These are phyloP conservation scores for Thermophis baileyi DNA, from an alignment of 2,113 vertebrate species.

Conservation along the genomic window DNA sequence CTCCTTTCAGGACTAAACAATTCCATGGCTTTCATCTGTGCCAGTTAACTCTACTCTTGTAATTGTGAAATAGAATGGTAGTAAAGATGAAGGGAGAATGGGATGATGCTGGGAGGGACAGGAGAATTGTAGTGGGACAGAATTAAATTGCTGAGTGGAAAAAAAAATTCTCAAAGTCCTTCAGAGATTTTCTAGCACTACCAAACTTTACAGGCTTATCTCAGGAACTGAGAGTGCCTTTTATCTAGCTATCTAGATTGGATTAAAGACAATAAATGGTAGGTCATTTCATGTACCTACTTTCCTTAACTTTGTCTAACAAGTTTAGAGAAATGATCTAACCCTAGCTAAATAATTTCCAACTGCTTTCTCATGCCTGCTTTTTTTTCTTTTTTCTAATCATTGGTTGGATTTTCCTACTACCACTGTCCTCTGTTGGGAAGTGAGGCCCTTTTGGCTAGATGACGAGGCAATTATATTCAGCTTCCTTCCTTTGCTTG, in stretches of 20 bases:
- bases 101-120: neutral
- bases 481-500: neutral
- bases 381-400: neutral
- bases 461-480: neutral
- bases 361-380: neutral
- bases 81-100: neutral
- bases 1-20: neutral
- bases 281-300: neutral
- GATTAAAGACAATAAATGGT: neutral
- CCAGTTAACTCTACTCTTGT: neutral
- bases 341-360: neutral
- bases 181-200: neutral
- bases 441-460: neutral
- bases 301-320: neutral
- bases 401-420: neutral
- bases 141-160: neutral
- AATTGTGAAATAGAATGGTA: neutral
- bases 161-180: neutral
- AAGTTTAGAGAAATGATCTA: neutral
- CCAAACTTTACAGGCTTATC: neutral
- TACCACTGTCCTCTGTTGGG: neutral
- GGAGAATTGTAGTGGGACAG: neutral
- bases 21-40: neutral
- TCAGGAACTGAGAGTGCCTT: neutral
- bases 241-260: neutral